Conservation (phyloP, 2,113 vertebrate species). For the Hiodon tergisus region DNA sequence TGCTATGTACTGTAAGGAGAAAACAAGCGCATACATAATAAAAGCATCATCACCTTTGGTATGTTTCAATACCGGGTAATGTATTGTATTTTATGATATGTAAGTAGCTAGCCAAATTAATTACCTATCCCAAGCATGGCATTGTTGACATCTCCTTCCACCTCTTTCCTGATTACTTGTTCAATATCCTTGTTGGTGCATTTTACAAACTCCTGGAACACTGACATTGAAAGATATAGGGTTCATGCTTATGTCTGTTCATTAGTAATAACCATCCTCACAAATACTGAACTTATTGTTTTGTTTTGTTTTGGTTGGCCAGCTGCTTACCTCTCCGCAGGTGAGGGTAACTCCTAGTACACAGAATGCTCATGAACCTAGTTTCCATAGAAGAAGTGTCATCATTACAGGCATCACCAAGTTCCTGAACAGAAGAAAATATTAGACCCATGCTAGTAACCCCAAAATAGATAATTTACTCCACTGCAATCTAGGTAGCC, state of each 20-base stretch:
- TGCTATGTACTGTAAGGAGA: conserved; percentile 74
- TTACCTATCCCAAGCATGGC: conserved; percentile 85
- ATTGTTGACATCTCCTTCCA: conserved; percentile 84
- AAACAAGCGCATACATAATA: not conserved
- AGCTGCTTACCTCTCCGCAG: conserved; percentile 78
- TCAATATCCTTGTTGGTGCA: conserved; percentile 90
- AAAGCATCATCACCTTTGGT: not conserved
- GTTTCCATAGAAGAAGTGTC: conserved; percentile 83
- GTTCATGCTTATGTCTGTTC: not conserved
- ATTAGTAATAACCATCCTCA: too few relatives aligned
- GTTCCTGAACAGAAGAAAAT: conserved; percentile 61
- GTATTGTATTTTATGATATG: too few relatives aligned
- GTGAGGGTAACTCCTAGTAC: conserved; percentile 86
- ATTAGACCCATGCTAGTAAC: too few relatives aligned
- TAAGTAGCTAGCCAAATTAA: not conserved
- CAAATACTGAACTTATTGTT: too few relatives aligned
- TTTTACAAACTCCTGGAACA: conserved; percentile 92
- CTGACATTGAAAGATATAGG: conserved; percentile 47
- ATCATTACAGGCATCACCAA: conserved; percentile 75
- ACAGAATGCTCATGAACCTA: conserved; percentile 87
- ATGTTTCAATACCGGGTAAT: too few relatives aligned
- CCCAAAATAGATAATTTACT: too few relatives aligned
- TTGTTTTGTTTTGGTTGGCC: not conserved
- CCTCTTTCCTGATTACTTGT: conserved; percentile 87
- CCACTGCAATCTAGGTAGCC: too few relatives aligned